phyloP scores from a whole-genome alignment of 2,888 invertebrate genomes.

The Andrena fulva region DNA sequence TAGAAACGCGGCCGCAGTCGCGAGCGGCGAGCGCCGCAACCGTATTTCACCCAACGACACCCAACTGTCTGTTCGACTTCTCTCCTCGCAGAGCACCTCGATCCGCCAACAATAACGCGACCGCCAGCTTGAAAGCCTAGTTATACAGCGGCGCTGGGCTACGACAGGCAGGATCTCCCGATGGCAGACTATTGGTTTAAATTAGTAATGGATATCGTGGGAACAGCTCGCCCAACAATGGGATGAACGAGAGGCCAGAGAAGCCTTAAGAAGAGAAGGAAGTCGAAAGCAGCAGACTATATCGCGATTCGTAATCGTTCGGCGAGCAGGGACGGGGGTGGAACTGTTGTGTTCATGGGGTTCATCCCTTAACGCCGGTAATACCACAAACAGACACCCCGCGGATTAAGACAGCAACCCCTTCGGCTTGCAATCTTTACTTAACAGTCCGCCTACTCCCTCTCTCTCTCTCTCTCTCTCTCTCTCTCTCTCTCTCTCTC shows the following conservation, averaged over 20 bases:
- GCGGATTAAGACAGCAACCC: conserved; percentile 80
- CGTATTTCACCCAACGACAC: conserved; percentile 43
- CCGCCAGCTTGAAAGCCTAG: background rate
- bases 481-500: conserved; percentile 32
- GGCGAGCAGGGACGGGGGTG: conserved; percentile 46
- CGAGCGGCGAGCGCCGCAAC: conserved; percentile 52
- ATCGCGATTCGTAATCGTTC: conserved; percentile 66
- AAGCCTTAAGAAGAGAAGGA: background rate
- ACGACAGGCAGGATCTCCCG: background rate
- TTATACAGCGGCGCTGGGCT: background rate
- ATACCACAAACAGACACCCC: conserved; percentile 80
- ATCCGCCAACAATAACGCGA: conserved; percentile 24
- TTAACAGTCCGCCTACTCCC: conserved; percentile 60
- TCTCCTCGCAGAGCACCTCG: background rate
- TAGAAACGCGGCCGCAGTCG: conserved; percentile 65
- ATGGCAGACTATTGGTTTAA: too few species aligned
- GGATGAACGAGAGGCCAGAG: background rate
- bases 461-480: conserved; percentile 25
- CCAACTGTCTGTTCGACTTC: conserved; percentile 47
- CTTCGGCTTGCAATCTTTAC: conserved; percentile 77
- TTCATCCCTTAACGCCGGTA: conserved; percentile 78
- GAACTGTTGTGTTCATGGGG: conserved; percentile 69
- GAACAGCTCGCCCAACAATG: too few species aligned
- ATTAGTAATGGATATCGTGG: too few species aligned
- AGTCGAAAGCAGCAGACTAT: background rate